These are phyloP conservation scores for Zaprionus davidi DNA, from an alignment of 1,140 invertebrate genomes.

Conservation along the genomic window DNA sequence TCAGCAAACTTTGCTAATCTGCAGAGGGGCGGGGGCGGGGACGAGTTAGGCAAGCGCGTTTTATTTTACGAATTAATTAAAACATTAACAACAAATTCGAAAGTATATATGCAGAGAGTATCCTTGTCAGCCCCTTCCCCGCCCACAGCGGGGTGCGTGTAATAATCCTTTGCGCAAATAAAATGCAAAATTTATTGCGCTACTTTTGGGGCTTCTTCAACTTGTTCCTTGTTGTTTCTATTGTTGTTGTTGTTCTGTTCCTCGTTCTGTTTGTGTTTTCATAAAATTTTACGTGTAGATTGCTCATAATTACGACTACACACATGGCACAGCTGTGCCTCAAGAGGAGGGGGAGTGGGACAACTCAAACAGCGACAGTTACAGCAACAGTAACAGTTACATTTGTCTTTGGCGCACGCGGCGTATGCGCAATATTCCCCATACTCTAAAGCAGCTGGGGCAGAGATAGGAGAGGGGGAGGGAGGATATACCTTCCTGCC, in stretches of 20 bases:
- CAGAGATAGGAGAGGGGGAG: neutral
- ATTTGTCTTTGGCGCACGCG: constrained; percentile 63
- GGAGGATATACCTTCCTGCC: neutral
- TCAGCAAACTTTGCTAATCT: constrained; percentile 37
- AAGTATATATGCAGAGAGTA: constrained; percentile 20
- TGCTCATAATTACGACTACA: constrained; percentile 74
- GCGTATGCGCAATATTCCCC: constrained; percentile 58
- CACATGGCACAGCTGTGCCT: constrained; percentile 41
- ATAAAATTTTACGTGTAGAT: constrained; percentile 57
- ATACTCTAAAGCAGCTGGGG: constrained; percentile 11
- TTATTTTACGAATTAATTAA: constrained; percentile 75
- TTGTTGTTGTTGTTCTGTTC: neutral
- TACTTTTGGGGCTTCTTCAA: constrained; percentile 27
- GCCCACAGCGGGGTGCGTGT: constrained; percentile 26
- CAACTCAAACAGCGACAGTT: constrained; percentile 36
- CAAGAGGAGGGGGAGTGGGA: neutral
- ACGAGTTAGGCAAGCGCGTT: constrained; percentile 23
- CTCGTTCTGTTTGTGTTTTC: constrained; percentile 50
- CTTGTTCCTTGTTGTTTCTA: neutral
- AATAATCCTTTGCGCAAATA: constrained; percentile 65
- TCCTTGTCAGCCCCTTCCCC: constrained; percentile 24
- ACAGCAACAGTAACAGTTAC: constrained; percentile 34
- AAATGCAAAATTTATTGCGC: constrained; percentile 71
- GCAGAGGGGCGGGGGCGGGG: neutral
- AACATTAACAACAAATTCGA: constrained; percentile 66